phyloP scores from a whole-genome alignment of 2,888 invertebrate genomes.

The Acleris emargana region DNA sequence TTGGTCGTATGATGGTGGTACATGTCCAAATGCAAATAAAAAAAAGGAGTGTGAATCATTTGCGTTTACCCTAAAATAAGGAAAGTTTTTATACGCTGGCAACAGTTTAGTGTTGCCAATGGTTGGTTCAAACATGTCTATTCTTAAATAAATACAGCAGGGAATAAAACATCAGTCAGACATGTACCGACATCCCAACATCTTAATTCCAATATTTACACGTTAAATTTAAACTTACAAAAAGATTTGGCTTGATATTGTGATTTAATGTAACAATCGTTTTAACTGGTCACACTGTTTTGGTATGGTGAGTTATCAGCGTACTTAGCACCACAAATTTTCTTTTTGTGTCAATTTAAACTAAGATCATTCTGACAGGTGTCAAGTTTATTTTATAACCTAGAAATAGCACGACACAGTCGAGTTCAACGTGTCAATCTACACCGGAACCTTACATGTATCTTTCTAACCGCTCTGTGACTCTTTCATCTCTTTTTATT shows the following conservation, averaged over 20 bases:
- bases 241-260: slow-evolving; percentile 59
- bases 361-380: too few relatives aligned
- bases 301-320: slow-evolving; percentile 59
- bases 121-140: too few relatives aligned
- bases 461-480: too few relatives aligned
- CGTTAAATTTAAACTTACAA: slow-evolving; percentile 42
- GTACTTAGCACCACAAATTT: slow-evolving; percentile 19
- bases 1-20: slow-evolving; percentile 44
- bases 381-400: too few relatives aligned
- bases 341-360: too few relatives aligned
- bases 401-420: too few relatives aligned
- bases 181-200: slow-evolving; percentile 37
- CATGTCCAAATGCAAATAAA: slow-evolving; percentile 33
- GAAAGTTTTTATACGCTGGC: slow-evolving; percentile 8
- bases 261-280: slow-evolving; percentile 42
- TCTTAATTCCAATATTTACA: slow-evolving; percentile 40
- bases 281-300: slow-evolving; percentile 68
- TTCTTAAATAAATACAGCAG: background rate
- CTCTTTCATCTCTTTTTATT: too few relatives aligned
- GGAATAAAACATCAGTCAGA: slow-evolving; percentile 22
- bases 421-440: too few relatives aligned
- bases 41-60: background rate
- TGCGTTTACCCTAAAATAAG: background rate
- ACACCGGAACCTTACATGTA: too few relatives aligned
- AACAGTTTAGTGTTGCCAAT: slow-evolving; percentile 8